These are phyloP conservation scores for Acanthornis magna DNA, from an alignment of 2,797 vertebrate genomes.

Conservation along the genomic window DNA sequence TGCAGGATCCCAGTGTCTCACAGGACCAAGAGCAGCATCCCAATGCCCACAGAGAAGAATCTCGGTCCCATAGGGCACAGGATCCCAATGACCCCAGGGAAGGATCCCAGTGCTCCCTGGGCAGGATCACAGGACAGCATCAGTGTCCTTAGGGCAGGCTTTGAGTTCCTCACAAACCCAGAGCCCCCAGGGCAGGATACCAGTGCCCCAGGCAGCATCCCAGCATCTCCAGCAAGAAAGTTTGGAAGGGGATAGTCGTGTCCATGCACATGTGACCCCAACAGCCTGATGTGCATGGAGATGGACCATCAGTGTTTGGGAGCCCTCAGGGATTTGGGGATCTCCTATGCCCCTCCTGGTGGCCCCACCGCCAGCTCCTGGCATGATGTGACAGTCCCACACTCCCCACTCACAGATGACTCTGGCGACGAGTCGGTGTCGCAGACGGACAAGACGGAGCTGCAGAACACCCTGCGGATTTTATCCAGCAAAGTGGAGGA, in stretches of 20 bases:
- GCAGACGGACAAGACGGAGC: constrained; percentile 85
- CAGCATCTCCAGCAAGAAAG: neutral
- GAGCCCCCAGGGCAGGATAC: no score
- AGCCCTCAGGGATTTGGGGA: neutral
- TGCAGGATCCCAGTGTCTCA: neutral
- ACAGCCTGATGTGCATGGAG: accelerated
- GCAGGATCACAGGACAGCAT: neutral
- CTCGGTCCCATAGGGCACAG: neutral
- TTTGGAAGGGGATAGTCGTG: accelerated
- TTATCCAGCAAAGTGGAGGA: constrained; percentile 94
- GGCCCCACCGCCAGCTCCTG: neutral
- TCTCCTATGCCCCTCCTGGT: neutral
- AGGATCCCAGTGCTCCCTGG: neutral
- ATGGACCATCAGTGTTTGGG: neutral
- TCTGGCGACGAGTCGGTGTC: constrained; percentile 88
- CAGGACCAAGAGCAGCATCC: neutral
- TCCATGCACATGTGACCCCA: neutral
- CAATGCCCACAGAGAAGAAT: neutral
- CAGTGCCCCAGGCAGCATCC: neutral
- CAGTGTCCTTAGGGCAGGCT: neutral
- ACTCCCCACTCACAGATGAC: constrained; percentile 77
- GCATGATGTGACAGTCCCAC: accelerated
- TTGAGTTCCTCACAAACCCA: neutral
- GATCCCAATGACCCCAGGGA: neutral
- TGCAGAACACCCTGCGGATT: constrained; percentile 90